Evolutionary conservation across 2,888 invertebrate species (phyloP).

Genomic region (Idaea biselata): DNA sequence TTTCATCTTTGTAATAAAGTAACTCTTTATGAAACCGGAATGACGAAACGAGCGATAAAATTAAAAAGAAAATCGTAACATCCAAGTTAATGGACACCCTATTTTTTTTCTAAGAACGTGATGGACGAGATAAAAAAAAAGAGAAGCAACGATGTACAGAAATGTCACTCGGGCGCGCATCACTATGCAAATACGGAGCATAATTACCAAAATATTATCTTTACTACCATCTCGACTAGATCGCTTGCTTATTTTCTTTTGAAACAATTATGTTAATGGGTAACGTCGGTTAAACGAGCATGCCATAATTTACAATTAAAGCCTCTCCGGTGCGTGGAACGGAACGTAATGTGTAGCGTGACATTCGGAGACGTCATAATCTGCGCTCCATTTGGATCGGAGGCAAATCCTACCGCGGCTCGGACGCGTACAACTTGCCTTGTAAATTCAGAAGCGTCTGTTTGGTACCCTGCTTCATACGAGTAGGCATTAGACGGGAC

Average conservation of each 20-base stretch:
- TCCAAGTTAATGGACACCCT: constrained; percentile 47
- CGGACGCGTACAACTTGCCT: constrained; percentile 59
- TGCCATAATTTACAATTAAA: constrained; percentile 70
- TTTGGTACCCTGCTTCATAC: constrained; percentile 58
- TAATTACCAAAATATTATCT: constrained; percentile 65
- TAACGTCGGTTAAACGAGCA: constrained; percentile 37
- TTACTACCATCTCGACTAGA: constrained; percentile 65
- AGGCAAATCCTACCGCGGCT: constrained; percentile 38
- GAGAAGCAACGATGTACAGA: constrained; percentile 55
- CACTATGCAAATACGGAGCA: constrained; percentile 69
- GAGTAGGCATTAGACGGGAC: constrained; percentile 68
- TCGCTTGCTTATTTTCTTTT: constrained; percentile 68
- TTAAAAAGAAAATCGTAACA: constrained; percentile 44
- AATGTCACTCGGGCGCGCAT: constrained; percentile 55
- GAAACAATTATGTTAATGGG: constrained; percentile 73
- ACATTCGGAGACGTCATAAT: constrained; percentile 60
- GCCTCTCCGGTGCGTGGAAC: constrained; percentile 38
- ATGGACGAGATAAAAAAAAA: constrained; percentile 48
- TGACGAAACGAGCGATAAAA: constrained; percentile 49
- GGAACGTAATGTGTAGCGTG: constrained; percentile 43
- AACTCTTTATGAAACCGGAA: constrained; percentile 43
- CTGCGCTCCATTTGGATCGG: constrained; percentile 53
- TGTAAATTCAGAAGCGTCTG: constrained; percentile 67
- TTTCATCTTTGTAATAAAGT: constrained; percentile 37
- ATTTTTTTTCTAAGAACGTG: constrained; percentile 36